Evolutionary conservation across 2,888 invertebrate species (phyloP), one percentile per base, ranked within the genome.

Genomic region (Synanthedon vespiformis): DNA sequence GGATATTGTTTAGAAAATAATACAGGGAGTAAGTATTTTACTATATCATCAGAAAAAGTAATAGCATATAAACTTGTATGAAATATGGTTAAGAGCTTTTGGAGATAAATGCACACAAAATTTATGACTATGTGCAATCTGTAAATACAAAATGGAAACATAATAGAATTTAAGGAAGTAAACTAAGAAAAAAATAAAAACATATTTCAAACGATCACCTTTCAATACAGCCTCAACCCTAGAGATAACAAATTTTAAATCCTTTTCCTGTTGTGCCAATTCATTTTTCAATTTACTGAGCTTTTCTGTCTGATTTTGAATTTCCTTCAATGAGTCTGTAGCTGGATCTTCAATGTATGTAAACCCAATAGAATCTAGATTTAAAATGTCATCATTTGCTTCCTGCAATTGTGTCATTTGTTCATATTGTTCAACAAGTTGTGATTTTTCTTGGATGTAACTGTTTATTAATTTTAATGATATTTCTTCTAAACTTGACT

Each of bases 401-500:
- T 87, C 88, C 65, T 92, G 90, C 22, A 91, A 73, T 62, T 91
- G 90, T 27, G 89, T 77, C 89, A 93, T 92, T 82, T 93, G 89
- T 56, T 90, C 89, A 79, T 89, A 91, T 63, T 92, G 91, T 54
- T 90, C 89, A 57, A 92, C 92, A 48, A 92, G 70, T 67, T 92
- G 92, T 48, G 88, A 89, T 66, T 92, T 92, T 62, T 92, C 92
- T 70, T 91, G 89, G 61, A 90, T 89, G 61, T 92, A 90, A 70
- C 90, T 92, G 58, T 91, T 91, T 40, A 92, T 90, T 54, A 93
- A 74, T 74, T 92, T 92, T 34, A 94, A 76, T 1, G 93, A 92
- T 63, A 94, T 93, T 72, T 95, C 93, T 67, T 95, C 94, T 59
- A 95, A 81, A 66, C 93, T 94, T 18, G 90, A 83, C 63, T 91